Percentiles rank a stretch among this genome's conserved stretches.
Conservation (phyloP, 2,888 invertebrate species). For the Papilio demoleus region DNA sequence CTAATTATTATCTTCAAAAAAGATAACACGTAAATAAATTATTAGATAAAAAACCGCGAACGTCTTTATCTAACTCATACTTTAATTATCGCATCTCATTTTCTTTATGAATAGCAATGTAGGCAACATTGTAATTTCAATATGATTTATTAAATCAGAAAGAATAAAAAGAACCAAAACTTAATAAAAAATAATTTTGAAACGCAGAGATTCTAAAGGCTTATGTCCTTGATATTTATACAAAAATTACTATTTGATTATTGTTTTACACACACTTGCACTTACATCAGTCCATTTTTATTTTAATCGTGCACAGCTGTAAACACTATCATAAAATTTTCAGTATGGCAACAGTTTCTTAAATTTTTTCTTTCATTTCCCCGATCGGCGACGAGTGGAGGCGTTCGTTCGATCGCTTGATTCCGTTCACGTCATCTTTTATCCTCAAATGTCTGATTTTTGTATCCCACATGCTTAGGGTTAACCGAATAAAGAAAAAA, state of each 20-base stretch:
- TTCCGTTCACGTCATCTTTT: constrained; percentile 82
- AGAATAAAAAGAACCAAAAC: too few species aligned
- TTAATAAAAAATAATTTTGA: too few species aligned
- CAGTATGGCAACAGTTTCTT: constrained; percentile 45
- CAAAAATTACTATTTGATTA: too few species aligned
- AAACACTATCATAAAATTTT: constrained; percentile 42
- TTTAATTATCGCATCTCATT: neutral
- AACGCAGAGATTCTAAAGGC: too few species aligned
- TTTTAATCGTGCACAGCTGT: neutral
- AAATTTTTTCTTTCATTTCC: constrained; percentile 66
- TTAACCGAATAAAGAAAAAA: constrained; percentile 77
- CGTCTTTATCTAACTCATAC: neutral
- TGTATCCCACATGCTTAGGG: constrained; percentile 80
- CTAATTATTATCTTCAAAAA: neutral
- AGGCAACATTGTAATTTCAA: too few species aligned
- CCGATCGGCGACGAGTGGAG: constrained; percentile 62
- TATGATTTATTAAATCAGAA: too few species aligned
- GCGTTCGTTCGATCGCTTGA: constrained; percentile 78
- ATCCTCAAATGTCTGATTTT: constrained; percentile 75
- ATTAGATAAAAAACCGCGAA: neutral
- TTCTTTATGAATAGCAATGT: too few species aligned
- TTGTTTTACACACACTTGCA: too few species aligned
- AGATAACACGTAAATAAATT: neutral
- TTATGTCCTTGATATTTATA: too few species aligned
- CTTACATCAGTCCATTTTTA: too few species aligned